Evolutionary conservation across 2,888 invertebrate genomes (phyloP), one percentile per base, ranked within the genome.

Genomic region (Caradrina kadenii): DNA sequence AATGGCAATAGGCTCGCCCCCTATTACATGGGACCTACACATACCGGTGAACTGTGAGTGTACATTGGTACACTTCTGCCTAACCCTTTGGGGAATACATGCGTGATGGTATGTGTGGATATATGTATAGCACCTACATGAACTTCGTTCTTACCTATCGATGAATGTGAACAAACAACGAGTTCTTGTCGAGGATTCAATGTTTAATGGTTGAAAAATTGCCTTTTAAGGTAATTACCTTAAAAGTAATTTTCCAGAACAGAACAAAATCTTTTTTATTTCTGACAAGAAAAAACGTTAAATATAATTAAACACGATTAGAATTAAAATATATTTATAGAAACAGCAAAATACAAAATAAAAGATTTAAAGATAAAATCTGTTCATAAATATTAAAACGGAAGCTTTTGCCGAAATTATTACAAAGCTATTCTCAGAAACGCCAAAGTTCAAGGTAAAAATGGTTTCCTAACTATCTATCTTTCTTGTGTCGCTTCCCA

Each of bases 401-500:
- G 19, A 13, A 61, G 31, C 17, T 11, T 19, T 61, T 31, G 56
- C 6, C 19, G 17, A 26, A 31, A 7, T 26, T 45, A 13, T 15
- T 35, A 42, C 5, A 2, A 2, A 21, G 39, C 31, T 42, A n/a
- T 65, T 54, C 13, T 42, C 10, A 49, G 26, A 54, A 55, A 49
- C 2, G 3, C 11, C 1, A 21, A 45, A 45, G 21, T 54, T 17
- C 39, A 42, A 42, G 35, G 22, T 45, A 31, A 26, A 45, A 21
- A 59, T 39, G 10, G 26, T 4, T 35, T 13, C n/a, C 11, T 21
- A 8, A 11, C 19, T 42, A 22, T n/a, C 15, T 39, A 55, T 53
- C 2, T 31, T 60, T 39, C 19, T 39, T 22, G 31, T 21, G 48
- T 63, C 31, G 3, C 55, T 64, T 63, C 67, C 3, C 13, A 54